Evolutionary conservation across 2,113 vertebrate species (phyloP), one percentile per base, ranked within the genome.

Genomic region (Leuciscus idus): DNA sequence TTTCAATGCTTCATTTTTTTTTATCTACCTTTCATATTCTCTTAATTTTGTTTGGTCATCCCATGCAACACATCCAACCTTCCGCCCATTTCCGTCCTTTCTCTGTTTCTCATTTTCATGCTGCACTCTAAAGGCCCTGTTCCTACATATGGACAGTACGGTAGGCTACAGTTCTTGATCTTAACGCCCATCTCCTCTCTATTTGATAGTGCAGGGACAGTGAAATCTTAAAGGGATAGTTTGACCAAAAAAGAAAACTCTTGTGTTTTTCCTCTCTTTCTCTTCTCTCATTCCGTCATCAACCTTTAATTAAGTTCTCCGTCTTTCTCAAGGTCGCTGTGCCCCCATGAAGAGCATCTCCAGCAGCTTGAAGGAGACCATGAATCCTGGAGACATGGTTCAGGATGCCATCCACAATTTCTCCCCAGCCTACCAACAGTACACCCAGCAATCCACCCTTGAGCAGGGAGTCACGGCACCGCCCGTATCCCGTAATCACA

Each of bases 281-380:
- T 57, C 17, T 36, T 30, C 33, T 21, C 68, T 39, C 68, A 17
- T 72, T 13, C 15, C 4, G 1, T 21, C 15, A 19, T 23, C 26
- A 48, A 33, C 6, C 8, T 83, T 21, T 66, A 66, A 39, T 43
- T 15, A 55, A 55, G 7, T 80, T 33, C 2, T 87, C 17, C 21
- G 13, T 75, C 43, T 23, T 46, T 4, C 30, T 81, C 23, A 86
- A 99, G 98, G 98, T 89, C 97, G 95, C 90, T 96, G 97, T 0
- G 97, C 97, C 85, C 98, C 98, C 23, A 99, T 99, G 98, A 98
- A 99, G 95, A 99, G 98, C 95, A 99, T 99, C 93, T 99, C 98
- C 90, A 99, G 98, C 95, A 98, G 98, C 95, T 95, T 99, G 90
- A 99, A 98, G 92, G 98, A 99, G 93, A 99, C 98, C 59, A 99